A percentile compares a stretch with the other conserved stretches of the same genome.
Conservation (phyloP, 2,113 vertebrate species). For the Nanorana parkeri region DNA sequence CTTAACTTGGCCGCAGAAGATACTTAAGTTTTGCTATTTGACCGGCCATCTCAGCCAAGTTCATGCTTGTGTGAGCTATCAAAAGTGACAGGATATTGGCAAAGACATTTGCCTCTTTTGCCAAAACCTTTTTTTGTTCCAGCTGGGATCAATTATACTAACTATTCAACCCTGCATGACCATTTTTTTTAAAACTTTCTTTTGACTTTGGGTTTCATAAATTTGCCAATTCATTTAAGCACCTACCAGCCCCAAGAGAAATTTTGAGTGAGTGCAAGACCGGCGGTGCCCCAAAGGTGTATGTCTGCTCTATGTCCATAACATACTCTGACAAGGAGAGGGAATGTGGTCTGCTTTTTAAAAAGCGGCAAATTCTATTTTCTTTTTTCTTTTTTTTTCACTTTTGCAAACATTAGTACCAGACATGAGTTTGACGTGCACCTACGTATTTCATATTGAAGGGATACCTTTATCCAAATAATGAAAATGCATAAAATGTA, state of each 20-base stretch:
- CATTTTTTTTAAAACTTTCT: slow-evolving; percentile 49
- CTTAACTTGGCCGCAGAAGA: slow-evolving; percentile 43
- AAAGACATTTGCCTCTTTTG: slow-evolving; percentile 11
- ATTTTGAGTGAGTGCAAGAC: slow-evolving; percentile 34
- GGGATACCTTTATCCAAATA: no score
- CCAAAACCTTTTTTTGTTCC: slow-evolving; percentile 44
- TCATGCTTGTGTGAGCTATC: slow-evolving; percentile 54
- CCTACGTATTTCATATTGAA: no score
- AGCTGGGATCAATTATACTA: slow-evolving; percentile 55
- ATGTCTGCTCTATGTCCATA: slow-evolving; percentile 25
- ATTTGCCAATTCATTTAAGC: slow-evolving; percentile 45
- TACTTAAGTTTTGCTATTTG: slow-evolving; percentile 55
- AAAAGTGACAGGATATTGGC: slow-evolving; percentile 56
- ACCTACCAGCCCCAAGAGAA: slow-evolving; percentile 43
- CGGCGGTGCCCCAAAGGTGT: slow-evolving; percentile 13
- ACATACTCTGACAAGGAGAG: neutral
- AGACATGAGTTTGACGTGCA: no score
- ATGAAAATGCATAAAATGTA: no score
- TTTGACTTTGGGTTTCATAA: slow-evolving; percentile 29
- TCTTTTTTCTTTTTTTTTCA: neutral
- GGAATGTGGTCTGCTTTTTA: slow-evolving; percentile 14
- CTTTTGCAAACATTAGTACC: no score
- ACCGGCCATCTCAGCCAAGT: slow-evolving; percentile 51
- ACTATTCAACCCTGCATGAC: slow-evolving; percentile 47
- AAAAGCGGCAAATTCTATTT: neutral